Conservation (phyloP, 2,113 vertebrate species). For the Litocranius walleri region DNA sequence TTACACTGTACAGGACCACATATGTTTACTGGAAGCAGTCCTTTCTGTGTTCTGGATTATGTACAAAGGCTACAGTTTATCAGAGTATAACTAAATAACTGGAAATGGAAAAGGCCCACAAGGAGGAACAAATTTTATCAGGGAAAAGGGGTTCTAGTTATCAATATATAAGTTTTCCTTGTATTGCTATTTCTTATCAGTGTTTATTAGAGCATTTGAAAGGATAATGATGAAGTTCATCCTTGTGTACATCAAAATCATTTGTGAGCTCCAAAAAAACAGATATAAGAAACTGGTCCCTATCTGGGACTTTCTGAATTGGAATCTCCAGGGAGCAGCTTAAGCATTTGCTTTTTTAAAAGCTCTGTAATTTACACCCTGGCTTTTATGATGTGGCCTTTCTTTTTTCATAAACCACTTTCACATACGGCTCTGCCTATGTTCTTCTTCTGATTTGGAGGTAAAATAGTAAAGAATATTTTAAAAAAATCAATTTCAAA, state of each 20-base stretch:
- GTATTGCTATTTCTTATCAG: background rate
- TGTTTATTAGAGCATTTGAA: background rate
- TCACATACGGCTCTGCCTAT: background rate
- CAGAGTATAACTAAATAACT: background rate
- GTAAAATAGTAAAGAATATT: background rate
- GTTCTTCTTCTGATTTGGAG: constrained; percentile 10
- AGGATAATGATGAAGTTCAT: background rate
- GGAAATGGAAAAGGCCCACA: background rate
- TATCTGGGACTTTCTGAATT: background rate
- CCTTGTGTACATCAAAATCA: background rate
- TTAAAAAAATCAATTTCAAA: constrained; percentile 13
- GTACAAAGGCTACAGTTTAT: background rate
- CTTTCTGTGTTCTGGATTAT: background rate
- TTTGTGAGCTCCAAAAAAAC: background rate
- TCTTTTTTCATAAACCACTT: background rate
- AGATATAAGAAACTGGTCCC: background rate
- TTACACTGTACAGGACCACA: background rate
- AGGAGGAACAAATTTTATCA: background rate
- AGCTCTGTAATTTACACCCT: background rate
- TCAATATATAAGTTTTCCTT: background rate
- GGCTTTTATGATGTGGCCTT: background rate
- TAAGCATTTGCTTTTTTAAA: background rate
- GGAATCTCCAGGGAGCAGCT: background rate
- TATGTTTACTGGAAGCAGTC: background rate
- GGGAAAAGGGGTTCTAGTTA: background rate